Evolutionary conservation across 2,888 invertebrate genomes (phyloP).

Genomic region (Plebejus argus): DNA sequence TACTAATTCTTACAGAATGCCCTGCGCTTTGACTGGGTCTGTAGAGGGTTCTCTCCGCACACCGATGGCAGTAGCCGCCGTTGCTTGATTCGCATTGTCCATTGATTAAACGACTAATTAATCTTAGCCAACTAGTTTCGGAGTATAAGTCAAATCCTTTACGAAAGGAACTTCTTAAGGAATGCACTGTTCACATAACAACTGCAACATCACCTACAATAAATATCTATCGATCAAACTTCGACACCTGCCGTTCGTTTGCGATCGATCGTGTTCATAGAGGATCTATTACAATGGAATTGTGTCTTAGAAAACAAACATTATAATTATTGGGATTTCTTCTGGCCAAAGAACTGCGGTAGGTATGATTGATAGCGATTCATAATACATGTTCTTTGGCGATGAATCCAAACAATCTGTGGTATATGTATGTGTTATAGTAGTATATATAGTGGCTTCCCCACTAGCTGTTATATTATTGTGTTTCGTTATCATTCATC

Average conservation of each 20-base stretch:
- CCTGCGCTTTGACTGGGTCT: conserved; percentile 73
- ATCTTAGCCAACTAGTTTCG: not conserved
- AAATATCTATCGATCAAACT: conserved; percentile 14
- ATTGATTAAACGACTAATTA: conserved; percentile 44
- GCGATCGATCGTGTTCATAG: too few species aligned
- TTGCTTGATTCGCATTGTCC: conserved; percentile 59
- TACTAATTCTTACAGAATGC: conserved; percentile 60
- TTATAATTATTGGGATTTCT: too few species aligned
- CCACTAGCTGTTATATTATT: not conserved
- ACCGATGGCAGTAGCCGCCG: conserved; percentile 49
- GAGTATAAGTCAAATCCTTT: not conserved
- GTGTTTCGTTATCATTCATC: not conserved
- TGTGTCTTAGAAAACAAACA: too few species aligned
- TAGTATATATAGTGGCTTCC: too few species aligned
- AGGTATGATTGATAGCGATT: too few species aligned
- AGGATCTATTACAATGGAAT: too few species aligned
- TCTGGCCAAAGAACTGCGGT: too few species aligned
- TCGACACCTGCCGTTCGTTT: not conserved
- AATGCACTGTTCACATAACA: not conserved
- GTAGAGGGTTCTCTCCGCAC: conserved; percentile 61
- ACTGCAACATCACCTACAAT: not conserved
- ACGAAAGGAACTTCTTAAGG: not conserved
- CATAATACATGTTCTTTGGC: too few species aligned
- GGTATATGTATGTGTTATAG: too few species aligned
- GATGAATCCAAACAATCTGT: too few species aligned